Base-by-base conservation (phyloP, 2,888 invertebrate genomes). In the Nephrotoma appendiculata region DNA sequence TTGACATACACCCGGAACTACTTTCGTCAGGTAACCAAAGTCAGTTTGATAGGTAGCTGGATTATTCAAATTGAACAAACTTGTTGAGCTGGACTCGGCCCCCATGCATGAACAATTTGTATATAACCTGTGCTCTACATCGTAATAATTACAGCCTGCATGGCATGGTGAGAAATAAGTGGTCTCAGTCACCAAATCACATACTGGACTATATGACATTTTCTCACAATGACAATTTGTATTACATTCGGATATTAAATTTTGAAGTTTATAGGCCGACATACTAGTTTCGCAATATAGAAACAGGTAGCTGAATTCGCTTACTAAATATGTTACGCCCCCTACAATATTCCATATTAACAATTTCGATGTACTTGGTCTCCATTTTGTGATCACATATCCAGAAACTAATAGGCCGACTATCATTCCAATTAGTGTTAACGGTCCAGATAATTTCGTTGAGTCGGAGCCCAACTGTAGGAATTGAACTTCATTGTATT, bases 401-500 rank as follows among this genome's bases (percentile, higher is more conserved):
- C 95, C 95, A 4, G 94, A 94, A 4, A 92, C 89, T 87, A 95
- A 89, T 85, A 95, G 92, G 12, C 94, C 95, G 12, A 93, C 89
- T 0, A 94, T 92, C 93, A 94, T 94, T 86, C 94, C 94, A 44
- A 93, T 88, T 86, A 95, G 91, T 0, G 93, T 93, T 0, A 93
- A 90, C 0, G 94, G 94, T 42, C 94, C 96, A 88, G 95, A 93
- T 87, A 95, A 92, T 87, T 95, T 92, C 19, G 94, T 95, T 15
- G 95, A 95, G 87, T 92, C 92, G 11, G 94, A 94, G 0, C 95
- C 93, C 0, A 94, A 93, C 87, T 93, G 93, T 88, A 93, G 93
- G 89, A 94, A 96, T 90, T 95, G 95, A 7, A 95, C 94, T 91
- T 96, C 96, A 89, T 96, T 93, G 90, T 95, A 95, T 90, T 95